Base-by-base conservation (phyloP, 2,113 vertebrate species). In the Loxodonta africana region DNA sequence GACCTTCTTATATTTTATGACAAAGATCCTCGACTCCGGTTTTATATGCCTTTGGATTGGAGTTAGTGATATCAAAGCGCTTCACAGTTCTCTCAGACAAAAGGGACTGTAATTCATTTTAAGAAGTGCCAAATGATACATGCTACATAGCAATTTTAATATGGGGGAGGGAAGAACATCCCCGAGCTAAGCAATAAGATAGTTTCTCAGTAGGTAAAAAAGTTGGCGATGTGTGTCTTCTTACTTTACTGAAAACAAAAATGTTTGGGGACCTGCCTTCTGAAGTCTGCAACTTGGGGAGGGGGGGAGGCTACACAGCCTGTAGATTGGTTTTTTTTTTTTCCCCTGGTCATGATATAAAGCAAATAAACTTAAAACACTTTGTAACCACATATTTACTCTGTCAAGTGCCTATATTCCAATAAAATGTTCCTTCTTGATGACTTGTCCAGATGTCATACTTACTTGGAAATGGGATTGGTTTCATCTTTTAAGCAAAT, bases 351-450 rank as follows among this genome's bases (percentile, higher is more conserved):
- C 95, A 91, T 46, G 57, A 2, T 73, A 30, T 80, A 69, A 77
- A 60, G 67, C 63, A 71, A 83, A 73, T 89, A 90, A 97, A 60
- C 86, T 1, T 3, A 96, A 97, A 96, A 97, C 90, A 95, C 96
- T 6, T 60, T 81, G 76, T 95, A 90, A 94, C 60, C 30, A 87
- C 90, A 84, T 95, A 94, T 92, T 33, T 95, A 90, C 86, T 96
- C 95, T 93, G 76, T 44, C 94, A 97, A 97, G 63, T 62, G 84
- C 97, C 94, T 96, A 46, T 93, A 20, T 1, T 62, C 44, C 69
- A 98, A 98, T 98, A 98, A 99, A 98, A 83, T 2, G 44, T 89
- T 97, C 83, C 93, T 96, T 96, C 93, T 93, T 60, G 65, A 76
- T 90, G 77, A 96, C 62, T 25, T 41, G 87, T 97, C 73, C 71